Conservation (phyloP, 2,797 vertebrate genomes). For the Centropyge bicolor region DNA sequence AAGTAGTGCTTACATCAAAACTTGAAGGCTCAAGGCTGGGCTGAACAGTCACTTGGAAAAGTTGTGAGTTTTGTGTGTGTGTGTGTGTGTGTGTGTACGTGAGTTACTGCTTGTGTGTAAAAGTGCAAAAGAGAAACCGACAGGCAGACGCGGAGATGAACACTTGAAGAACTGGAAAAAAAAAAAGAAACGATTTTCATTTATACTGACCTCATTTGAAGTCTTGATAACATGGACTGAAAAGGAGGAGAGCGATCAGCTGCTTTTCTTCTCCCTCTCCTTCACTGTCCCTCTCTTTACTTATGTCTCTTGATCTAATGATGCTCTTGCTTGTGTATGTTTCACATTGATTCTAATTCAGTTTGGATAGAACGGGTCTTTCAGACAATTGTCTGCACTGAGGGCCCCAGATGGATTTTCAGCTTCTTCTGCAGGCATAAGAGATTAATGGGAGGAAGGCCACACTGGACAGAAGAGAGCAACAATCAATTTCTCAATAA, state of each 20-base stretch:
- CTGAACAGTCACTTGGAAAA: conserved; percentile 51
- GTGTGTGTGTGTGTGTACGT: conserved; percentile 20
- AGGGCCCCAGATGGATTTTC: conserved; percentile 85
- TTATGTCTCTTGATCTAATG: conserved; percentile 78
- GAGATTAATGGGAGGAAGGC: conserved; percentile 85
- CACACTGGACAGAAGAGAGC: conserved; percentile 73
- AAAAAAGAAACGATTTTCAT: conserved; percentile 40
- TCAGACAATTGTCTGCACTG: conserved; percentile 86
- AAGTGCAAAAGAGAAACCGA: conserved; percentile 30
- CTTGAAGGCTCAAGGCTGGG: conserved; percentile 49
- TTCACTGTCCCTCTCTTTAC: conserved; percentile 72
- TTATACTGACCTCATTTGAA: conserved; percentile 62
- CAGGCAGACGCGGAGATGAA: conserved; percentile 42
- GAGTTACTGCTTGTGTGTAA: conserved; percentile 24
- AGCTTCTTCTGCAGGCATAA: conserved; percentile 78
- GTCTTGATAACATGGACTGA: conserved; percentile 56
- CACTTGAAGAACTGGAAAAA: conserved; percentile 38
- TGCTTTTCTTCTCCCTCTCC: conserved; percentile 63
- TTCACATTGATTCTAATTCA: conserved; percentile 87
- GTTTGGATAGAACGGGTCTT: conserved; percentile 85
- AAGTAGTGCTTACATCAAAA: conserved; percentile 58
- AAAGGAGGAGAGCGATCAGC: conserved; percentile 60
- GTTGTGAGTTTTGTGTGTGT: conserved; percentile 26
- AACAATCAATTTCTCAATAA: conserved; percentile 83
- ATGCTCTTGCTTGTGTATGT: conserved; percentile 80